Evolutionary conservation across 2,888 invertebrate species (phyloP).

Genomic region (Torymus texanus): DNA sequence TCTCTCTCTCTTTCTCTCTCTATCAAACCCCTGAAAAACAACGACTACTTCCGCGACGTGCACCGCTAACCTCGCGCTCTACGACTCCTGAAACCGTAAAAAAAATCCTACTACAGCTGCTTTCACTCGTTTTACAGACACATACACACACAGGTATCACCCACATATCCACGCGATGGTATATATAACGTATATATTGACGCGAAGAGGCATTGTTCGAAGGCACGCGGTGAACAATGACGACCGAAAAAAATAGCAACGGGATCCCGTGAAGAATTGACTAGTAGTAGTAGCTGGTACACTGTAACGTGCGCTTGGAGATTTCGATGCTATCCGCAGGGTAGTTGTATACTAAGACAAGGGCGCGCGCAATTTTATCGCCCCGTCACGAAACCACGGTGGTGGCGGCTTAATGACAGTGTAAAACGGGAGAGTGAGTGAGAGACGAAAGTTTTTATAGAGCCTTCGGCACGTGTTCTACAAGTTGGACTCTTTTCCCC

Average conservation of each 20-base stretch:
- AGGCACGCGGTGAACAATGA: conserved; percentile 12
- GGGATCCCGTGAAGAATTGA: conserved; percentile 8
- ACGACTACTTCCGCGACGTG: neutral
- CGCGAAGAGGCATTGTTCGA: conserved; percentile 43
- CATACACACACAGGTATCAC: too few relatives aligned
- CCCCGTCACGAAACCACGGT: conserved; percentile 36
- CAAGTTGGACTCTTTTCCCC: conserved; percentile 11
- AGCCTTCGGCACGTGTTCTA: conserved; percentile 22
- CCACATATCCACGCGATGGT: neutral
- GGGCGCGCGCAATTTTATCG: conserved; percentile 39
- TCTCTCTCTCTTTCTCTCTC: neutral
- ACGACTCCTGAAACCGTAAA: too few relatives aligned
- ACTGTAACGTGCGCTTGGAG: conserved; percentile 6
- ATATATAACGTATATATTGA: conserved; percentile 28
- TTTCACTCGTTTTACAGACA: conserved; percentile 47
- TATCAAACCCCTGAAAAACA: too few relatives aligned
- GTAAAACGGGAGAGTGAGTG: conserved; percentile 15
- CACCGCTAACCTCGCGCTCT: neutral
- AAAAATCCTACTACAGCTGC: conserved; percentile 4
- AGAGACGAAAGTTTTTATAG: conserved; percentile 36
- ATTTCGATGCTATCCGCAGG: conserved; percentile 43
- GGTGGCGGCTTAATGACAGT: conserved; percentile 20
- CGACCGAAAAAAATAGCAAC: conserved; percentile 32
- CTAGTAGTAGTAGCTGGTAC: neutral
- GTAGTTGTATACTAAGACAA: neutral